Conservation (phyloP, 1,140 invertebrate species). For the Drosophila ananassae region DNA sequence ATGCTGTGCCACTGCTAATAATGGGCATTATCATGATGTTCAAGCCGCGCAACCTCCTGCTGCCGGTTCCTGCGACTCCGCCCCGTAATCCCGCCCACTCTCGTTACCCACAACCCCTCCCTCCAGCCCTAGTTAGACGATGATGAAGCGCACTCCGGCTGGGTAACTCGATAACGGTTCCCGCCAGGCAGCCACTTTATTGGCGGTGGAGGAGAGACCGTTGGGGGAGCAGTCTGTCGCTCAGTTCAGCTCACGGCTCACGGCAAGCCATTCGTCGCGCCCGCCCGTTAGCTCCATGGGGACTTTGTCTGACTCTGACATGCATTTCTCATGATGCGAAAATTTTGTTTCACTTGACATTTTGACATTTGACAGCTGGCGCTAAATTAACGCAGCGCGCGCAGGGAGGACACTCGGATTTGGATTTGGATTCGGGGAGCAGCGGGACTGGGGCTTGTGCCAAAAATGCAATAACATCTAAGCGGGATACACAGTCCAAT, state of each 20-base stretch:
- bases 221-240: slow-evolving; percentile 20
- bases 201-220: background rate
- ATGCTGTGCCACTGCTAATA: slow-evolving; percentile 73
- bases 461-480: slow-evolving; percentile 68
- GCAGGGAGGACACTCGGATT: background rate
- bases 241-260: slow-evolving; percentile 47
- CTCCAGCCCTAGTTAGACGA: slow-evolving; percentile 8
- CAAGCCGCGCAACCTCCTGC: slow-evolving; percentile 29
- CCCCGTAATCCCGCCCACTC: background rate
- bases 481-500: slow-evolving; percentile 8
- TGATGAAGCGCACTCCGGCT: slow-evolving; percentile 24
- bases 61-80: background rate
- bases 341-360: slow-evolving; percentile 79
- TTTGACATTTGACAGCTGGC: slow-evolving; percentile 78
- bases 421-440: background rate
- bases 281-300: slow-evolving; percentile 26
- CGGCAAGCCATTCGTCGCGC: background rate
- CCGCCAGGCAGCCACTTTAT: slow-evolving; percentile 49
- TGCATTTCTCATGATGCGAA: slow-evolving; percentile 77
- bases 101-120: background rate
- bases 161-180: slow-evolving; percentile 71
- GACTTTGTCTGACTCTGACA: slow-evolving; percentile 53
- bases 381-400: slow-evolving; percentile 68
- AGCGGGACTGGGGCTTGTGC: background rate
- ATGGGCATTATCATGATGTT: slow-evolving; percentile 75